Evolutionary conservation across 2,888 invertebrate species (phyloP), one percentile per base, ranked within the genome.

Genomic region (Steinernema scapterisci): DNA sequence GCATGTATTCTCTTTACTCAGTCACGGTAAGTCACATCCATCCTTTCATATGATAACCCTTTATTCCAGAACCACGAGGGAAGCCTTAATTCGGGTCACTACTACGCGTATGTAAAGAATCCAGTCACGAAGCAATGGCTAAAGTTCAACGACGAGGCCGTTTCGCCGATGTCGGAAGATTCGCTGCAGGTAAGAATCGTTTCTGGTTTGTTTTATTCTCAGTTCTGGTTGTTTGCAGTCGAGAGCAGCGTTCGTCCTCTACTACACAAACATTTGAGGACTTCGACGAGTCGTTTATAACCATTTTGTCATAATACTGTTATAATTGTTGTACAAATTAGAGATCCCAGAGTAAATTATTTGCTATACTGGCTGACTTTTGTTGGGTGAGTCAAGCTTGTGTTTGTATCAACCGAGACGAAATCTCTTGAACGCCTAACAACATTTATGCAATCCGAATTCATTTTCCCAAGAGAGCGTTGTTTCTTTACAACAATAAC

Each of bases 61-160:
- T 6, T 43, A 25, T 78, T 80, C 19, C 73, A 85, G 85, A 84
- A 84, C 70, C 86, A 86, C 77, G 75, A 75, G 31, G 86, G 86
- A 19, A 72, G 76, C 6, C 73, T 86, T 43, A 84, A 84, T 46
- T 78, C 80, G 46, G 86, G 86, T 7, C 86, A 86, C 71, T 86
- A 86, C 78, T 85, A 85, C 7, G 77, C 86, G 0, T 75, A 74
- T 21, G 81, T 81, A 3, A 76, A 76, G 1, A 84, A 83, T 78
- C 38, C 77, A 23, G 19, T 21, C 23, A 73, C 48, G 25, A 73
- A 74, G 3, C 63, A 63, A 52, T 85, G 85, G 86, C 72, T 83
- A 9, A 74, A 80, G 72, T 85, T 80, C 74, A 84, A 86, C 75
- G 86, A 86, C 71, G 82, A 83, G 16, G 27, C 27, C 27, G 63